phyloP scores from a whole-genome alignment of 2,797 vertebrate genomes.

The Petrocephalus schoutedeni region DNA sequence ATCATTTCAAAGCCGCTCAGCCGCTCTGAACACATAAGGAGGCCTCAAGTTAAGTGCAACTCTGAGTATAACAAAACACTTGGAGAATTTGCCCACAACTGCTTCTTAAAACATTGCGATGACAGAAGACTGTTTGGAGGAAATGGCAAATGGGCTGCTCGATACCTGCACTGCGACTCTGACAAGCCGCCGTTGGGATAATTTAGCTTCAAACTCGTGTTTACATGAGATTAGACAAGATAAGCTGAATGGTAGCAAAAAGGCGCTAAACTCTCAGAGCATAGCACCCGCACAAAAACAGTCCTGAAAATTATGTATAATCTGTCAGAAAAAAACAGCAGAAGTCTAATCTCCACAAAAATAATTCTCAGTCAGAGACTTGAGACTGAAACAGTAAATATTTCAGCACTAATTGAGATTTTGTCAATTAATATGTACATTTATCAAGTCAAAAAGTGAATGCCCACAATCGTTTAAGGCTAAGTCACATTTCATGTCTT shows the following conservation, averaged over 20 bases:
- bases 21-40: not conserved
- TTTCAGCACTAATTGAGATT: not conserved
- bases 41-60: not conserved
- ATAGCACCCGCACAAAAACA: not conserved
- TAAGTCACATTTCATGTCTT: not conserved
- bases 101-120: not conserved
- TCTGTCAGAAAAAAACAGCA: not conserved
- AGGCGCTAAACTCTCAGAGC: not conserved
- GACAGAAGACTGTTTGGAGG: not conserved
- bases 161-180: not conserved
- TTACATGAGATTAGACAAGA: not conserved
- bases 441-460: not conserved
- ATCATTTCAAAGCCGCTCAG: not conserved
- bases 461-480: not conserved
- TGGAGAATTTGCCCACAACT: not conserved
- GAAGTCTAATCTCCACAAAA: not conserved
- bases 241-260: not conserved
- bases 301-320: not conserved
- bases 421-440: not conserved
- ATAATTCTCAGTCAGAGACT: not conserved
- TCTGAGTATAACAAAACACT: not conserved
- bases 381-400: not conserved
- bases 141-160: not conserved
- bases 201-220: not conserved
- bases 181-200: not conserved